Conservation (phyloP, 2,888 invertebrate genomes). For the Steinernema hermaphroditum region DNA sequence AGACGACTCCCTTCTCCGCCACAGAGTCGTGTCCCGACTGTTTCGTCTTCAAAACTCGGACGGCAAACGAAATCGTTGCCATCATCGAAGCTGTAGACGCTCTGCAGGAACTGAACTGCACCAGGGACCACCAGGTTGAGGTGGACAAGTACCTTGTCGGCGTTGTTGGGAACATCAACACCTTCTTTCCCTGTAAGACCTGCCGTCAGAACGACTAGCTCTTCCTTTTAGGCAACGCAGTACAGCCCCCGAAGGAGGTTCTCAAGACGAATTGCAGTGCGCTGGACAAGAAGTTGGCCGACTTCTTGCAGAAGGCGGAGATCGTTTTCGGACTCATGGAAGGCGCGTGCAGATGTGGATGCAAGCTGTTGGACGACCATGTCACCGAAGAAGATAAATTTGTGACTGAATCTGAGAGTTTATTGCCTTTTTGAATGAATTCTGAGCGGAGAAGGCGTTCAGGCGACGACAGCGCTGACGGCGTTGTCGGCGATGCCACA, state of each 20-base stretch:
- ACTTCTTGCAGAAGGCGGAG: neutral
- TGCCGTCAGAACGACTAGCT: neutral
- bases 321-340: neutral
- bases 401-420: no score
- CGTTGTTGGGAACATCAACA: neutral
- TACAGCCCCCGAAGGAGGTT: neutral
- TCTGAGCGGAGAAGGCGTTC: no score
- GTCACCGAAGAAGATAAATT: neutral
- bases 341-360: neutral
- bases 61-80: neutral
- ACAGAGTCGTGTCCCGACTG: no score
- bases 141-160: neutral
- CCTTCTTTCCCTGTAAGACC: neutral
- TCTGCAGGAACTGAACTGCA: neutral
- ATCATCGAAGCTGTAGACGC: neutral
- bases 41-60: no score
- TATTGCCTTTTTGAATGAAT: no score
- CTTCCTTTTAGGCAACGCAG: neutral
- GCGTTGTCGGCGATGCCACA: constrained; percentile 7
- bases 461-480: neutral
- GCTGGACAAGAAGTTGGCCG: neutral
- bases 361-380: neutral
- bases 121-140: neutral
- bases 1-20: no score
- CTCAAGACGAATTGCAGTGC: neutral